phyloP scores from a whole-genome alignment of 2,113 vertebrate genomes.

The Elachura formosa region DNA sequence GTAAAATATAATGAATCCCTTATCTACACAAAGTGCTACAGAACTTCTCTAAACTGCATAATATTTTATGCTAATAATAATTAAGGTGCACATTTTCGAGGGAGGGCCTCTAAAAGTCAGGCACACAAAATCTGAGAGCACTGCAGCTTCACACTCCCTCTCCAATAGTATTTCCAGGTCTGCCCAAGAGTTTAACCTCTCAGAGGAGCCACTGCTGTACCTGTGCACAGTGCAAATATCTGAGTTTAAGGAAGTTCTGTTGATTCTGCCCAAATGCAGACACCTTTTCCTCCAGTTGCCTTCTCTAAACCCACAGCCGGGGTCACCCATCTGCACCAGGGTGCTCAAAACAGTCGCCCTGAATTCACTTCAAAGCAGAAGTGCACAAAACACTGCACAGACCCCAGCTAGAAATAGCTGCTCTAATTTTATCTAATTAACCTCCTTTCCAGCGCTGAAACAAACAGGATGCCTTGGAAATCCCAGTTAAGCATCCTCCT shows the following conservation, averaged over 20 bases:
- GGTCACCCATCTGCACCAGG: background rate
- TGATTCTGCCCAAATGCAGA: background rate
- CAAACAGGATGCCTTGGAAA: background rate
- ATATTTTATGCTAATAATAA: background rate
- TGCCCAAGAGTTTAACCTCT: background rate
- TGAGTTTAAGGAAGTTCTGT: background rate
- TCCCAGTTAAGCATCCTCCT: background rate
- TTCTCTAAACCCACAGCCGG: background rate
- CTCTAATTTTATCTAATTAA: conserved; percentile 28
- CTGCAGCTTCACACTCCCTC: background rate
- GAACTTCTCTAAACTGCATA: background rate
- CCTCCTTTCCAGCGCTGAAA: background rate
- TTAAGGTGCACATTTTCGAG: background rate
- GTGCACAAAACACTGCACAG: background rate
- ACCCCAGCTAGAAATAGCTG: background rate
- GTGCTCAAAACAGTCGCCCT: background rate
- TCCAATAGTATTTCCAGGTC: background rate
- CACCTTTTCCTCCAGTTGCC: background rate
- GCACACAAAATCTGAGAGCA: background rate
- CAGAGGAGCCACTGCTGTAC: background rate
- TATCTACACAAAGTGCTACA: background rate
- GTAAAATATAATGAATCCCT: background rate
- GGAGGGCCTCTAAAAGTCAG: background rate
- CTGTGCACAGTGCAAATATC: background rate
- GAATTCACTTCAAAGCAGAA: conserved; percentile 29